A percentile compares a stretch with the other conserved stretches of the same genome.
Conservation (phyloP, 2,113 vertebrate species). For the Pangasianodon hypophthalmus region DNA sequence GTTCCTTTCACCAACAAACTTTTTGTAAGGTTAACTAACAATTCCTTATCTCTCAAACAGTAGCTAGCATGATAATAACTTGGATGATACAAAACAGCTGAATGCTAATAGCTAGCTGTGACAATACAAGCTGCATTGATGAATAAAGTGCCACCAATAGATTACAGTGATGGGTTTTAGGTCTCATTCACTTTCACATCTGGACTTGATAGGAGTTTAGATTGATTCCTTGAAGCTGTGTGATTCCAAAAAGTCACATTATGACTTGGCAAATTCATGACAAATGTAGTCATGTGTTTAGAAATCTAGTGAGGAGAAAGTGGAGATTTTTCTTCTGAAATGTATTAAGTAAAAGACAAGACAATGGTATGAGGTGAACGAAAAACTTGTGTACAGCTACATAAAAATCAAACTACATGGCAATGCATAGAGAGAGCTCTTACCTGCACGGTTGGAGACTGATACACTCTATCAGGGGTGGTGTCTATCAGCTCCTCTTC, state of each 20-base stretch:
- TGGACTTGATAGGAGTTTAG: neutral
- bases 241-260: neutral
- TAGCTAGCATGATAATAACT: neutral
- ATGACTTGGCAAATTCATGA: neutral
- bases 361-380: neutral
- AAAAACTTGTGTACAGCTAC: neutral
- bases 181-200: neutral
- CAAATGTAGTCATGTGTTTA: neutral
- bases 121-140: neutral
- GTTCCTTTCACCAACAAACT: neutral
- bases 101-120: neutral
- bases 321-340: neutral
- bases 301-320: neutral
- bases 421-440: constrained; percentile 2
- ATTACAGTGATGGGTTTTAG: neutral
- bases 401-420: neutral
- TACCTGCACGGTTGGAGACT: constrained; percentile 85
- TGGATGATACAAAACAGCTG: neutral
- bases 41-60: neutral
- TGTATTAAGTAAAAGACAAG: neutral
- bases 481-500: constrained; percentile 92
- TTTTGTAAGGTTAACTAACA: neutral
- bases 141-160: neutral
- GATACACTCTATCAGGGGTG: constrained; percentile 81
- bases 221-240: too few species aligned